Evolutionary conservation across 1,140 invertebrate species (phyloP).

Genomic region (Hyles vespertilio): DNA sequence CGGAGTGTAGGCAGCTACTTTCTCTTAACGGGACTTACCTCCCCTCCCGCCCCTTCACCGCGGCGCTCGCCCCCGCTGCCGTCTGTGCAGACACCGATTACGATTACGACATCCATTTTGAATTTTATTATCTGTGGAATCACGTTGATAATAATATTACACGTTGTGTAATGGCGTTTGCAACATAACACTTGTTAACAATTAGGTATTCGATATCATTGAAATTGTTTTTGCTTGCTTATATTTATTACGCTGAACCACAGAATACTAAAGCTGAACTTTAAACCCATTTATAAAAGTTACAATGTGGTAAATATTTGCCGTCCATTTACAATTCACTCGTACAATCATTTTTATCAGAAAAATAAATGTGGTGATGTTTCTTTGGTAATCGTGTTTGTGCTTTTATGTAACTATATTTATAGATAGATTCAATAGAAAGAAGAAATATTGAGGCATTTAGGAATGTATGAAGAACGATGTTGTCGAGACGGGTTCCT

Average conservation of each 20-base stretch:
- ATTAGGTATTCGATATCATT: slow-evolving; percentile 22
- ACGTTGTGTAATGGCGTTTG: slow-evolving; percentile 47
- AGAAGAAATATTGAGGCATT: no score
- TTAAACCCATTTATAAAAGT: no score
- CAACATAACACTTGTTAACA: slow-evolving; percentile 26
- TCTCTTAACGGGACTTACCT: slow-evolving; percentile 67
- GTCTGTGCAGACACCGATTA: slow-evolving; percentile 36
- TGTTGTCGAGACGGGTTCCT: slow-evolving; percentile 24
- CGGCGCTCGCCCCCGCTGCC: slow-evolving; percentile 24
- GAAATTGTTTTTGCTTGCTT: slow-evolving; percentile 15
- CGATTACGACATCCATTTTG: slow-evolving; percentile 48
- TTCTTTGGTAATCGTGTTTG: no score
- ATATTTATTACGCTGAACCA: background rate
- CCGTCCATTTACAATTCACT: no score
- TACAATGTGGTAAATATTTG: no score
- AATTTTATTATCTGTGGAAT: slow-evolving; percentile 52
- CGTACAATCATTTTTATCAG: no score
- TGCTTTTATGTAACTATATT: no score
- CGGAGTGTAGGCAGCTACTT: slow-evolving; percentile 66
- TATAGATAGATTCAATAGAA: no score
- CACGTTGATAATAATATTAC: slow-evolving; percentile 51
- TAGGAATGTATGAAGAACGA: slow-evolving; percentile 13
- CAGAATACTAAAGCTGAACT: background rate
- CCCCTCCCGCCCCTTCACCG: slow-evolving; percentile 22
- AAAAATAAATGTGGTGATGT: no score